These are phyloP conservation scores for Drosophila pullipes DNA, from an alignment of 2,888 invertebrate species.

Conservation along the genomic window DNA sequence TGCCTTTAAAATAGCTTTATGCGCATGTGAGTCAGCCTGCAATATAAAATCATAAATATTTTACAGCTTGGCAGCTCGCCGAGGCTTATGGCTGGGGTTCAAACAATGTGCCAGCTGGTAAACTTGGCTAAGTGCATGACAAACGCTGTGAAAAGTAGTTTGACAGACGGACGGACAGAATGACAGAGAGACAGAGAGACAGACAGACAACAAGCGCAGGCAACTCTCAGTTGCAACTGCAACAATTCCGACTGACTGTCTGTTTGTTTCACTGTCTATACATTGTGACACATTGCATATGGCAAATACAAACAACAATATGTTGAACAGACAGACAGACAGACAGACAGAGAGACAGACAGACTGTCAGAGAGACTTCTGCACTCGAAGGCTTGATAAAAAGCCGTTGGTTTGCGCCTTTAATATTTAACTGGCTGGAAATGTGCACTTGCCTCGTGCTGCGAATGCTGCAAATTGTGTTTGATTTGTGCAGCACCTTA, in stretches of 20 bases:
- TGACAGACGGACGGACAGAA: slow-evolving; percentile 38
- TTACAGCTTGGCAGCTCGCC: slow-evolving; percentile 27
- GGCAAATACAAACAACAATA: slow-evolving; percentile 18
- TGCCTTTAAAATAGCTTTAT: slow-evolving; percentile 27
- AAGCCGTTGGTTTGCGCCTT: slow-evolving; percentile 20
- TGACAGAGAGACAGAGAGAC: neutral
- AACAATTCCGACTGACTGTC: slow-evolving; percentile 1
- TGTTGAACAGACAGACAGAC: slow-evolving; percentile 33
- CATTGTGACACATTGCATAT: slow-evolving; percentile 40
- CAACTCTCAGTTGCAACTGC: slow-evolving; percentile 27
- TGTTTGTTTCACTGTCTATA: slow-evolving; percentile 25
- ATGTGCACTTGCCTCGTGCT: slow-evolving; percentile 3
- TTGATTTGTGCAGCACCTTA: neutral
- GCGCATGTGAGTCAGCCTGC: slow-evolving; percentile 22
- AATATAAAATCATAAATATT: slow-evolving; percentile 51
- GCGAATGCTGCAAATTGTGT: slow-evolving; percentile 5
- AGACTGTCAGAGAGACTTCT: slow-evolving; percentile 41
- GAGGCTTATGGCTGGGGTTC: slow-evolving; percentile 1
- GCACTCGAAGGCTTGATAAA: slow-evolving; percentile 10
- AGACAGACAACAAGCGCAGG: slow-evolving; percentile 20
- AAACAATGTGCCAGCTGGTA: slow-evolving; percentile 46
- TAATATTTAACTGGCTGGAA: slow-evolving; percentile 41
- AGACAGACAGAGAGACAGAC: slow-evolving; percentile 14
- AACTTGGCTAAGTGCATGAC: slow-evolving; percentile 75
- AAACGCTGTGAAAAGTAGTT: slow-evolving; percentile 63